A percentile compares a stretch with the other conserved stretches of the same genome.
These are phyloP conservation scores for Dicentrarchus labrax DNA, from an alignment of 2,113 vertebrate genomes.

Conservation along the genomic window DNA sequence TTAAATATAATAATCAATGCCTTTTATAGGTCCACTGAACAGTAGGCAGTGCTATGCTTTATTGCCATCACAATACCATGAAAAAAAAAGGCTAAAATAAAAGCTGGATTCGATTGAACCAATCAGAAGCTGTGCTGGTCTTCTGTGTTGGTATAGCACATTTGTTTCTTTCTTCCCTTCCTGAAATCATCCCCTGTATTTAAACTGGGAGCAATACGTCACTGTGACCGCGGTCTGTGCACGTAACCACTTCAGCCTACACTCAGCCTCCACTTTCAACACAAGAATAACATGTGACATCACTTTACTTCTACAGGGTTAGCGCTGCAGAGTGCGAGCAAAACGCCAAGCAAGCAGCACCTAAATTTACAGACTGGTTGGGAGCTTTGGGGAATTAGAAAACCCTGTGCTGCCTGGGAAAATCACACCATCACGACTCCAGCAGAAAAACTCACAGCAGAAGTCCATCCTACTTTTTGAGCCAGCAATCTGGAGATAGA, in stretches of 20 bases:
- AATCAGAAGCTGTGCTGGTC: constrained; percentile 1
- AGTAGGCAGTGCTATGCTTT: background rate
- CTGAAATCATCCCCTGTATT: constrained; percentile 64
- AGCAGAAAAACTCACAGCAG: background rate
- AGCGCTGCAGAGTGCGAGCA: background rate
- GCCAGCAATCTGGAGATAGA: constrained; percentile 2
- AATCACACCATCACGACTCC: background rate
- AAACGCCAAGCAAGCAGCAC: constrained; percentile 13
- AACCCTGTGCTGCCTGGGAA: constrained; percentile 16
- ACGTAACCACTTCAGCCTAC: constrained; percentile 55
- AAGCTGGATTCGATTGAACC: constrained; percentile 29
- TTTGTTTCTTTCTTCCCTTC: constrained; percentile 47
- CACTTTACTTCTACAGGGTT: constrained; percentile 57
- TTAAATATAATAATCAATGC: constrained; percentile 37
- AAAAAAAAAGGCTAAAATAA: background rate
- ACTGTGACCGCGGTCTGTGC: constrained; percentile 53
- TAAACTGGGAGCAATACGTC: constrained; percentile 66
- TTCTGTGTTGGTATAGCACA: constrained; percentile 15
- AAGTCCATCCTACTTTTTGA: background rate
- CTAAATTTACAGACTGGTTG: constrained; percentile 26
- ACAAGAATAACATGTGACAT: constrained; percentile 79
- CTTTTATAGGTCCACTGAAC: constrained; percentile 18
- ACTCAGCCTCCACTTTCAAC: constrained; percentile 52
- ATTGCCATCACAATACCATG: background rate
- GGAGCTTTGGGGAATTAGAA: constrained; percentile 13